Evolutionary conservation across 2,888 invertebrate genomes (phyloP), one percentile per base, ranked within the genome.

Genomic region (Nephrotoma guestfalica): DNA sequence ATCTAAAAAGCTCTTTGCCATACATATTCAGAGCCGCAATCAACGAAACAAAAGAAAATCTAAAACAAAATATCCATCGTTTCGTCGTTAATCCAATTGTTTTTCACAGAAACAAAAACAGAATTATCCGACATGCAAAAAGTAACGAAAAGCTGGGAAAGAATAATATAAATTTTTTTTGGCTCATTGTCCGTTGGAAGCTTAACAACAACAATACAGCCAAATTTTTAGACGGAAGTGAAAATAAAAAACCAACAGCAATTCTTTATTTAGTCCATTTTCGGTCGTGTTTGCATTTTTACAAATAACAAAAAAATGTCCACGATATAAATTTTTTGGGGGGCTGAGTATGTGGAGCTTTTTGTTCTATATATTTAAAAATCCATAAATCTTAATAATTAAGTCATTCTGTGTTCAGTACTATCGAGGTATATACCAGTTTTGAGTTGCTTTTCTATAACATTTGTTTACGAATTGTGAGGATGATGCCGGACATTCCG

Each of bases 351-450:
- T 30, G 30, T 0, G 30, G 71, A 15, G 15, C 51, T 57, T 71
- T 71, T 71, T 30, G 11, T 71, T 71, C 30, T 41, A 15, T 47
- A 11, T 84, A 84, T 41, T 83, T 84, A 84, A 84, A 84, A 84
- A 42, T 41, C 15, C 84, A 84, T 84, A 84, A 84, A 84, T 84
- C 84, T 84, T 84, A 84, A 41, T 41, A 84, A 84, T 84, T 84
- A 41, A 41, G 83, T 83, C 83, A 41, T 83, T 83, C 41, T 83
- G 15, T 57, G n/a, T 57, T 9, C 43, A 43, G 43, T 9, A 15
- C 3, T 30, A 30, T 30, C 30, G 30, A 30, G 30, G 30, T 57
- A 57, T 51, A 51, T 57, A 30, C 30, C 30, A 51, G 45, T 45
- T 51, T 30, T 30, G 30, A n/a, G 47, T 51, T 51, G 47, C n/a